Percentiles rank a stretch among this genome's conserved stretches.
Evolutionary conservation across 2,113 vertebrate species (phyloP).

Genomic region (Phycodurus eques): DNA sequence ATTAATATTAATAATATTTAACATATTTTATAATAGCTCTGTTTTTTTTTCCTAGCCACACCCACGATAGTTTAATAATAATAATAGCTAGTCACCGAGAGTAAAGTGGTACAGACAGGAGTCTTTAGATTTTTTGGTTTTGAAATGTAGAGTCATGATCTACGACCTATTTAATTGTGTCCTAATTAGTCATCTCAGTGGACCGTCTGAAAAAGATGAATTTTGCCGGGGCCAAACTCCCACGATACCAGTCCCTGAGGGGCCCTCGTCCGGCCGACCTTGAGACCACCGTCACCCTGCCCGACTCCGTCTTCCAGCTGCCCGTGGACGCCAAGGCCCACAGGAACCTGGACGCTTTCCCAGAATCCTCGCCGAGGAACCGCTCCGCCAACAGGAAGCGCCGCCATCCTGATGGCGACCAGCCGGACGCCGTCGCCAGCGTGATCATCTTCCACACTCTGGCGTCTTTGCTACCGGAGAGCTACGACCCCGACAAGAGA

Average conservation of each 20-base stretch:
- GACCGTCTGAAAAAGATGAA: constrained; percentile 88
- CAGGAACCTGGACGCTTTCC: constrained; percentile 60
- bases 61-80: too few species aligned
- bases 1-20: too few species aligned
- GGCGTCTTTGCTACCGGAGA: constrained; percentile 82
- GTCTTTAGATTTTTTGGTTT: background rate
- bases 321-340: constrained; percentile 67
- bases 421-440: constrained; percentile 84
- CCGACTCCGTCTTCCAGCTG: constrained; percentile 79
- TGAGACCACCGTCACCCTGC: constrained; percentile 85
- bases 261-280: constrained; percentile 82
- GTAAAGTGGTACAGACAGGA: too few species aligned
- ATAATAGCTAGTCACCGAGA: too few species aligned
- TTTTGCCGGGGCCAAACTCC: constrained; percentile 82
- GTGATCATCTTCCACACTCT: constrained; percentile 94
- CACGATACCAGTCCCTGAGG: constrained; percentile 81
- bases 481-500: constrained; percentile 89
- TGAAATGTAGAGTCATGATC: background rate
- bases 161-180: constrained; percentile 1
- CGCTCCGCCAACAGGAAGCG: constrained; percentile 71
- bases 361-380: constrained; percentile 62
- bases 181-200: constrained; percentile 83
- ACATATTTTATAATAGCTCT: too few species aligned
- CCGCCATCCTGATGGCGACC: constrained; percentile 74
- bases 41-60: too few species aligned